A percentile compares a stretch with the other conserved stretches of the same genome.
phyloP scores from a whole-genome alignment of 1,140 invertebrate genomes.

The Scaptomyza montana region DNA sequence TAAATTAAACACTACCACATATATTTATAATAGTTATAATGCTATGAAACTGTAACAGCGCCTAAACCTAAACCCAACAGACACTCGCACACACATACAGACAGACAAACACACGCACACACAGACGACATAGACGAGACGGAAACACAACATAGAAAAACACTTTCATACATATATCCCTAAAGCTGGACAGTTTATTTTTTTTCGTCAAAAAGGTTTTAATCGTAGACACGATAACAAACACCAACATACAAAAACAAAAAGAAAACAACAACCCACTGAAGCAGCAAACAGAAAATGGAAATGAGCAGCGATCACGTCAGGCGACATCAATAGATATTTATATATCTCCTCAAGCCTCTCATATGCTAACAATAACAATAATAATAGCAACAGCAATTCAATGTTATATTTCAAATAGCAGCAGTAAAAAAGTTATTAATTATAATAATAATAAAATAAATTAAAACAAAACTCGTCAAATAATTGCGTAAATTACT shows the following conservation, averaged over 20 bases:
- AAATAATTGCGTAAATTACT: constrained; percentile 32
- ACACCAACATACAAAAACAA: constrained; percentile 15
- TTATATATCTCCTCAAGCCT: constrained; percentile 51
- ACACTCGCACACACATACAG: constrained; percentile 31
- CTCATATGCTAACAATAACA: constrained; percentile 67
- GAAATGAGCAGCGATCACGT: constrained; percentile 5
- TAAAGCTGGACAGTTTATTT: constrained; percentile 49
- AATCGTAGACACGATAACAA: constrained; percentile 38
- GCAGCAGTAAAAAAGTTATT: constrained; percentile 62
- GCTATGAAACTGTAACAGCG: constrained; percentile 78
- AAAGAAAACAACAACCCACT: constrained; percentile 22
- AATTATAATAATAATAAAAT: constrained; percentile 53
- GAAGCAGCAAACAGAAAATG: constrained; percentile 25
- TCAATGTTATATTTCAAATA: constrained; percentile 72
- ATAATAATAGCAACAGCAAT: constrained; percentile 40
- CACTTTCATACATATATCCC: constrained; percentile 36
- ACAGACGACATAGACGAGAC: not conserved
- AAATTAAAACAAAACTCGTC: constrained; percentile 26
- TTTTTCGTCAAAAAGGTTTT: constrained; percentile 44
- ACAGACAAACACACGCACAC: not conserved
- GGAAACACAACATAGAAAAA: constrained; percentile 21
- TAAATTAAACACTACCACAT: constrained; percentile 78
- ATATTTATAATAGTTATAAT: constrained; percentile 77
- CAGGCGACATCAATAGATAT: constrained; percentile 33
- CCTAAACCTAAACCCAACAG: constrained; percentile 34